Conservation (phyloP, 2,797 vertebrate species). For the Benthosema pterotum region DNA sequence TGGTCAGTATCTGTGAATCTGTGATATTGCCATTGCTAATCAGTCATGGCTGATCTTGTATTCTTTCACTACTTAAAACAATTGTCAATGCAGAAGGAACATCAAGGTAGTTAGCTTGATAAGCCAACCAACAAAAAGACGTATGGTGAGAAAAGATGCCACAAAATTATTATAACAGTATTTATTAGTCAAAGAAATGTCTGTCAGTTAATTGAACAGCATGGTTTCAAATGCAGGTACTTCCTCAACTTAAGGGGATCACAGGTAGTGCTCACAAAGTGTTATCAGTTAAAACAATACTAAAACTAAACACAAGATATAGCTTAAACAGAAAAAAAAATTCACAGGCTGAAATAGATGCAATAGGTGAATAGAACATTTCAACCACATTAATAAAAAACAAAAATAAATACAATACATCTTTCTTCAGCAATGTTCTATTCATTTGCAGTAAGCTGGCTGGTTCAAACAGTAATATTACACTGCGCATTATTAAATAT, state of each 20-base stretch:
- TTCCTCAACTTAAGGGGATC: slow-evolving; percentile 43
- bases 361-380: slow-evolving; percentile 30
- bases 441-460: slow-evolving; percentile 48
- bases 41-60: no score
- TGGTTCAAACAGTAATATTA: slow-evolving; percentile 30
- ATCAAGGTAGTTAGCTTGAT: no score
- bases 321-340: slow-evolving; percentile 62
- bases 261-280: slow-evolving; percentile 46
- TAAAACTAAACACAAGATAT: slow-evolving; percentile 34
- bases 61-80: no score
- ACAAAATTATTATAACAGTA: slow-evolving; percentile 35
- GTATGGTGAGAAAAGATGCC: background rate
- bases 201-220: slow-evolving; percentile 44
- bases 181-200: slow-evolving; percentile 65
- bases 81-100: no score
- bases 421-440: slow-evolving; percentile 42
- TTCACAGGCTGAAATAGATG: slow-evolving; percentile 61
- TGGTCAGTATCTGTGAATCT: no score
- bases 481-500: slow-evolving; percentile 51
- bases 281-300: slow-evolving; percentile 42
- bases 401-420: slow-evolving; percentile 61
- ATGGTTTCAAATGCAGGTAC: slow-evolving; percentile 34
- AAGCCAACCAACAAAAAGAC: slow-evolving; percentile 3
- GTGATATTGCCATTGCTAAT: no score
- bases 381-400: slow-evolving; percentile 45